Evolutionary conservation across 2,797 vertebrate genomes (phyloP), one percentile per base, ranked within the genome.

Genomic region (Argya squamiceps): DNA sequence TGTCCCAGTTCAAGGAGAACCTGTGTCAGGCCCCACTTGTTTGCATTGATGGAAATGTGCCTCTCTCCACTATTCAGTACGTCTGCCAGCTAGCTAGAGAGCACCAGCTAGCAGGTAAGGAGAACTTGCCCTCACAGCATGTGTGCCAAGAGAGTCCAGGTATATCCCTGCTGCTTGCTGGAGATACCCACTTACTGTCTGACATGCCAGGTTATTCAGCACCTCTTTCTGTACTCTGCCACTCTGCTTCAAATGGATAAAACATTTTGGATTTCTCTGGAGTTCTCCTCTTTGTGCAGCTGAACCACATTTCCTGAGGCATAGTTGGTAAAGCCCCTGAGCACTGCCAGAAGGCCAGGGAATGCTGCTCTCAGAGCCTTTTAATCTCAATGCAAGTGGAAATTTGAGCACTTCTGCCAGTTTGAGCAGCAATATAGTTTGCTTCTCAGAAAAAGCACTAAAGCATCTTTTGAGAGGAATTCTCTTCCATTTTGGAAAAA

Each of bases 1-100:
- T 99, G 87, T 98, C 98, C 49, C 98, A 96, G 96, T 99, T 99
- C 97, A 98, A 99, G 86, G 96, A 98, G 63, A 97, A 97, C 69
- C 96, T 99, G 71, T 97, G 97, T 27, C 97, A 91, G n/a, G 98
- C 99, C 20, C 96, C 97, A 0, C 97, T 99, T 6, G 73, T 99
- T 75, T 99, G 99, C 97, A 96, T 99, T 3, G 99, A 99, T 88
- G 99, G 99, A 53, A 99, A 99, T 78, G 97, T 99, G 78, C 99
- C 99, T 1, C 71, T 98, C 49, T 97, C 99, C 84, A 99, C 99
- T 81, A 98, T 99, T 43, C 82, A 98, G 85, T 99, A 99, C 2
- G 26, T 99, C 84, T 99, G 99, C 91, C 97, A 96, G 15, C 44
- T 99, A 47, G 98, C 98, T 36, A 97, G 91, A 95, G 98, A 98